Evolutionary conservation across 2,888 invertebrate genomes (phyloP).

Genomic region (Orgyia antiqua): DNA sequence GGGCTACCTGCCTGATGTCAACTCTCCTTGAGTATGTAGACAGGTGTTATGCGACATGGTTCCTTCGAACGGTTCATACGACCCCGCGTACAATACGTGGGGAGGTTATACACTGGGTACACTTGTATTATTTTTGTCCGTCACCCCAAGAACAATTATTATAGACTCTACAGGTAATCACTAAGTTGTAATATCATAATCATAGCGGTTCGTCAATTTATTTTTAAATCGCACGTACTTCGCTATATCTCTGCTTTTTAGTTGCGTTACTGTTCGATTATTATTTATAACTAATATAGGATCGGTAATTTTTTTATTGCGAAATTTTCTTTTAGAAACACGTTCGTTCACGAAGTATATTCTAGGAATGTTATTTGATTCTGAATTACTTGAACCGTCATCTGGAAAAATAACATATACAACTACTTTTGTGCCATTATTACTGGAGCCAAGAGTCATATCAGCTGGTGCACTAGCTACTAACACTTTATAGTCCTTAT

Average conservation of each 20-base stretch:
- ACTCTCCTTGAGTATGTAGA: too few species aligned
- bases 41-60: too few species aligned
- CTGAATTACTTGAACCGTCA: conserved; percentile 25
- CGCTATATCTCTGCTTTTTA: conserved; percentile 52
- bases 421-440: conserved; percentile 33
- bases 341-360: conserved; percentile 52
- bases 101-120: too few species aligned
- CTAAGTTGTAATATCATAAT: too few species aligned
- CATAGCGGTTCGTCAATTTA: too few species aligned
- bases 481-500: conserved; percentile 50
- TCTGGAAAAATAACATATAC: conserved; percentile 56
- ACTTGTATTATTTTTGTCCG: too few species aligned
- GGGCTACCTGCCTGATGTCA: too few species aligned
- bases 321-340: conserved; percentile 12
- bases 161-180: too few species aligned
- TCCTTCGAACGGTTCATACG: too few species aligned
- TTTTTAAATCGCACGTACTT: conserved; percentile 54
- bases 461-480: conserved; percentile 56
- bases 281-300: conserved; percentile 52
- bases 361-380: conserved; percentile 36
- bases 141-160: too few species aligned
- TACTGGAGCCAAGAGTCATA: conserved; percentile 30
- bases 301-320: conserved; percentile 23
- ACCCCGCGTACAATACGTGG: too few species aligned
- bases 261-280: conserved; percentile 58